phyloP scores from a whole-genome alignment of 2,797 vertebrate genomes.

The Rhinoraja longicauda region DNA sequence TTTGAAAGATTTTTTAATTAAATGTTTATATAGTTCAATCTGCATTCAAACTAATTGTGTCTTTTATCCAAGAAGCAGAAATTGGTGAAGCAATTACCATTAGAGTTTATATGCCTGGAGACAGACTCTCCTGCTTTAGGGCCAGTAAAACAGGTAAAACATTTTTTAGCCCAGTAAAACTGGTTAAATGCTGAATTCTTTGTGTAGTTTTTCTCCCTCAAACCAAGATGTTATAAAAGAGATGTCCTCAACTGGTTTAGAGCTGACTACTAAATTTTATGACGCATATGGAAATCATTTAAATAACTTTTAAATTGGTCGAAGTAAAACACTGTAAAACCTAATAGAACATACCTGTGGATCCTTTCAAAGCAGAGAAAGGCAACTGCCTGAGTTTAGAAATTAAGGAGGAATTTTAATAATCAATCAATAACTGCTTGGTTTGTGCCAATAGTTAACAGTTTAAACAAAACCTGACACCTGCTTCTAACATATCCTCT shows the following conservation, averaged over 20 bases:
- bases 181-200: constrained; percentile 59
- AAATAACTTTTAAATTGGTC: not conserved
- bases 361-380: not conserved
- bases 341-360: not conserved
- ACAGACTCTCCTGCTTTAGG: constrained; percentile 89
- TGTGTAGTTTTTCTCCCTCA: not conserved
- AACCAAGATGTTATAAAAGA: not conserved
- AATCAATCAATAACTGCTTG: not conserved
- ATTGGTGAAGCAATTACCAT: constrained; percentile 84
- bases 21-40: not conserved
- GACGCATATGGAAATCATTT: not conserved
- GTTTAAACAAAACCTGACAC: not conserved
- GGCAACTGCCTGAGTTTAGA: not conserved
- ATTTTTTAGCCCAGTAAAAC: constrained; percentile 74
- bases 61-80: constrained; percentile 86
- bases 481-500: not conserved
- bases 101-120: constrained; percentile 88
- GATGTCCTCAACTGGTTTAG: not conserved
- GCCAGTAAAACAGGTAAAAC: constrained; percentile 81
- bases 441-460: not conserved
- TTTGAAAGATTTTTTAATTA: not conserved
- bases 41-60: not conserved
- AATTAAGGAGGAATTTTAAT: not conserved
- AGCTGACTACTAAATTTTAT: not conserved
- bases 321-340: not conserved